Conservation (phyloP, 1,140 invertebrate genomes). For the Pinna nobilis region DNA sequence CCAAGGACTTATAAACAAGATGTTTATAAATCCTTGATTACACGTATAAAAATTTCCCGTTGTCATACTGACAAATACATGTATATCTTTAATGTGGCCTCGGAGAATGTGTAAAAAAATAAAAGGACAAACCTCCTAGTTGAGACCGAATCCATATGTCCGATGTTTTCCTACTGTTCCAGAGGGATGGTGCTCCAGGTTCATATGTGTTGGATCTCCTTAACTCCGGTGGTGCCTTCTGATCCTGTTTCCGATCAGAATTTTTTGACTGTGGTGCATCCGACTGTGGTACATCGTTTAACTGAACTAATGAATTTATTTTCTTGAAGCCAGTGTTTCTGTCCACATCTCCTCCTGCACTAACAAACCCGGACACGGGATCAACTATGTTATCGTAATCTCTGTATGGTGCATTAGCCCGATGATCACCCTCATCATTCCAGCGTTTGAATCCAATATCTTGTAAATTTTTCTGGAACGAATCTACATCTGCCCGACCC, state of each 20-base stretch:
- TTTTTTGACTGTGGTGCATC: conserved; percentile 50
- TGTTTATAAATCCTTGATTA: too few species aligned
- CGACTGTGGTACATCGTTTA: conserved; percentile 66
- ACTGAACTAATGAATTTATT: conserved; percentile 64
- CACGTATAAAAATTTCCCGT: too few species aligned
- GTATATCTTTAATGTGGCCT: too few species aligned
- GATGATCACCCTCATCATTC: conserved; percentile 69
- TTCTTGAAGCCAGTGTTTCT: conserved; percentile 65
- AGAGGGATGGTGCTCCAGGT: conserved; percentile 62
- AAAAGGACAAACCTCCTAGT: conserved; percentile 63
- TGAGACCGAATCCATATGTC: conserved; percentile 66
- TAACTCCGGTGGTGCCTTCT: conserved; percentile 63
- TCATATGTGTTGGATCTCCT: conserved; percentile 59
- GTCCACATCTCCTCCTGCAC: conserved; percentile 69
- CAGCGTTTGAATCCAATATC: conserved; percentile 57
- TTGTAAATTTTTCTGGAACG: conserved; percentile 59
- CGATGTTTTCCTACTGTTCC: conserved; percentile 69
- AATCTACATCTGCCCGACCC: conserved; percentile 62
- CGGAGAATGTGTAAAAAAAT: too few species aligned
- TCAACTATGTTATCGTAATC: conserved; percentile 70
- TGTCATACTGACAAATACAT: too few species aligned
- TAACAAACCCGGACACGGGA: conserved; percentile 71
- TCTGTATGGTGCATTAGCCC: conserved; percentile 62
- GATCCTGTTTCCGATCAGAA: conserved; percentile 52
- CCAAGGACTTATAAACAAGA: too few species aligned